A percentile compares a stretch with the other conserved stretches of the same genome.
phyloP scores from a whole-genome alignment of 2,113 vertebrate genomes.

The Electrona antarctica region DNA sequence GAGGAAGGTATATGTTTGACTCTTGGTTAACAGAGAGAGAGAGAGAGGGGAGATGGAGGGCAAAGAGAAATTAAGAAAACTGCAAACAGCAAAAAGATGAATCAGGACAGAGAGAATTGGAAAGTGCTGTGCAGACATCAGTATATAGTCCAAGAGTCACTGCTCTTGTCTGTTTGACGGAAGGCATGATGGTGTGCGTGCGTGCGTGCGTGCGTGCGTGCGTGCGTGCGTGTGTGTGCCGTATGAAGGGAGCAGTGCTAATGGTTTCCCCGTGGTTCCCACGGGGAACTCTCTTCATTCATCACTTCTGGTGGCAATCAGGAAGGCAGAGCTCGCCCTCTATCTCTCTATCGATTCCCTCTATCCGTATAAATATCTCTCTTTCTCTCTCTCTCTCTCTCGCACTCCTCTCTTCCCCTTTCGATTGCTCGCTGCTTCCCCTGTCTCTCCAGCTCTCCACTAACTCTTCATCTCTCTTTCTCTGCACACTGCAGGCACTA shows the following conservation, averaged over 20 bases:
- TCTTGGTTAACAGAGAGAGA: no score
- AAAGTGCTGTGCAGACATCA: no score
- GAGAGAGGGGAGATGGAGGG: no score
- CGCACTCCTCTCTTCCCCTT: neutral
- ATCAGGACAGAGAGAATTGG: no score
- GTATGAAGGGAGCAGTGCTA: neutral
- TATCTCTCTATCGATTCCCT: neutral
- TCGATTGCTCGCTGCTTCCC: neutral
- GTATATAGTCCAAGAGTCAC: no score
- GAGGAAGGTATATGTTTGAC: no score
- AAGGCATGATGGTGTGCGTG: no score
- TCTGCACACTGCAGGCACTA: neutral
- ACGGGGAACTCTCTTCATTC: neutral
- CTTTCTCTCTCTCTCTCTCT: neutral
- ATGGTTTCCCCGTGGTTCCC: neutral
- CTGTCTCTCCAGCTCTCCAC: slow-evolving; percentile 4
- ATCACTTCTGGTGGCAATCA: slow-evolving; percentile 5
- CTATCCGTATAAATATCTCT: neutral
- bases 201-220: no score
- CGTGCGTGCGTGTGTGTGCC: no score
- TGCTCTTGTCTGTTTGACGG: no score
- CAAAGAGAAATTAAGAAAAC: no score
- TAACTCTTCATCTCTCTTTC: neutral
- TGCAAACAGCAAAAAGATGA: no score
- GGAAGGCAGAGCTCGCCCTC: neutral